A percentile compares a stretch with the other conserved stretches of the same genome.
These are phyloP conservation scores for Pelodytes ibericus DNA, from an alignment of 2,797 vertebrate species.

Conservation along the genomic window DNA sequence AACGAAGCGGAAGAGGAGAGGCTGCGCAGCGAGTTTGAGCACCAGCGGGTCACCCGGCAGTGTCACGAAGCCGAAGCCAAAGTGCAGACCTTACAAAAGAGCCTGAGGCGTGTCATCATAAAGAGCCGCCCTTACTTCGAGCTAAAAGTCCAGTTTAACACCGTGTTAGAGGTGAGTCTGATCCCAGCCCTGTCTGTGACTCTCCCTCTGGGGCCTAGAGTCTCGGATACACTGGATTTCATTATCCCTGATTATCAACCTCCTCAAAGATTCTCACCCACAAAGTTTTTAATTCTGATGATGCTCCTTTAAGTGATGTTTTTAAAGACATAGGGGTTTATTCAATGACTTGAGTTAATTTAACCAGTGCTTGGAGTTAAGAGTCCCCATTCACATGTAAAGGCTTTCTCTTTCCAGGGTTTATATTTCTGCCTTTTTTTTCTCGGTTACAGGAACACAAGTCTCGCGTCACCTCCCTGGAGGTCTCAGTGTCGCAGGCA, in stretches of 20 bases:
- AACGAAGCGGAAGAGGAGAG: slow-evolving; percentile 92
- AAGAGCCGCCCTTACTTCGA: slow-evolving; percentile 93
- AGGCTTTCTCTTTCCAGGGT: too few species aligned
- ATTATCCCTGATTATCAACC: too few species aligned
- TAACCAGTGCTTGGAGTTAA: too few species aligned
- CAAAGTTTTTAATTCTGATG: too few species aligned
- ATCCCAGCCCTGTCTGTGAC: too few species aligned
- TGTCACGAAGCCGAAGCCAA: slow-evolving; percentile 88
- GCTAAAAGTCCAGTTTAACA: slow-evolving; percentile 90
- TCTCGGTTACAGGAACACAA: slow-evolving; percentile 83
- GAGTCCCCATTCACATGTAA: too few species aligned
- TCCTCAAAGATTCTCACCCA: too few species aligned
- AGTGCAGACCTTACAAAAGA: slow-evolving; percentile 86
- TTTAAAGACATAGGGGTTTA: too few species aligned
- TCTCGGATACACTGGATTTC: too few species aligned
- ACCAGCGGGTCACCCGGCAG: slow-evolving; percentile 86
- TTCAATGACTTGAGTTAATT: too few species aligned
- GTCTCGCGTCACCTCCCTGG: slow-evolving; percentile 82
- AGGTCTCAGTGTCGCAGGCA: slow-evolving; percentile 82
- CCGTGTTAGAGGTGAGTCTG: slow-evolving; percentile 82
- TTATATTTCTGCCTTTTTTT: not conserved
- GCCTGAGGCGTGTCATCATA: slow-evolving; percentile 84
- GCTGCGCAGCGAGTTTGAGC: slow-evolving; percentile 87
- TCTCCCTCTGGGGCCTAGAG: too few species aligned
- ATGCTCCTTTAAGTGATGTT: too few species aligned